A percentile compares a stretch with the other conserved stretches of the same genome.
phyloP scores from a whole-genome alignment of 2,888 invertebrate genomes.

The Hirtodrosophila cameraria region DNA sequence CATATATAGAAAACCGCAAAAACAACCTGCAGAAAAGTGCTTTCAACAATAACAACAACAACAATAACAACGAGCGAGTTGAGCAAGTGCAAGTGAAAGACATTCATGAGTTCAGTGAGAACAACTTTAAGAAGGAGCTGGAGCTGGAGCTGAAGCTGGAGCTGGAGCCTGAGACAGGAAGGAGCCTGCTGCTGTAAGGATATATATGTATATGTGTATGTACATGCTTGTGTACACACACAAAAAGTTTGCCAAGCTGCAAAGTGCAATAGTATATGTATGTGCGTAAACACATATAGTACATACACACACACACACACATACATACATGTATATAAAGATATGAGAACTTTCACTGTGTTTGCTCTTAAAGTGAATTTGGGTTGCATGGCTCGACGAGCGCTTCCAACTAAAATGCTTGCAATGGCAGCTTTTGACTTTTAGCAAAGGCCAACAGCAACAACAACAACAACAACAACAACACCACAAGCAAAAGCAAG shows the following conservation, averaged over 20 bases:
- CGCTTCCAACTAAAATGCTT: constrained; percentile 45
- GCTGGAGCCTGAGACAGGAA: constrained; percentile 1
- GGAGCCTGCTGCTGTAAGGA: constrained; percentile 3
- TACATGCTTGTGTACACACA: too few relatives aligned
- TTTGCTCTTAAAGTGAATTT: constrained; percentile 47
- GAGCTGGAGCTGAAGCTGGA: too few relatives aligned
- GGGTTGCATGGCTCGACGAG: constrained; percentile 45
- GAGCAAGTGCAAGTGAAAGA: constrained; percentile 42
- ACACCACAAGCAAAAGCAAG: constrained; percentile 11
- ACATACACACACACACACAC: not conserved
- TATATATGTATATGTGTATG: too few relatives aligned
- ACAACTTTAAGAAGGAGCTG: constrained; percentile 16
- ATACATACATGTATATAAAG: constrained; percentile 1
- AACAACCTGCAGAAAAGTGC: constrained; percentile 9
- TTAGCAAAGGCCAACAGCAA: constrained; percentile 17
- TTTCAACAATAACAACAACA: constrained; percentile 12
- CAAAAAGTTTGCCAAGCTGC: constrained; percentile 19
- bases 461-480: constrained; percentile 12
- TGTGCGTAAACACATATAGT: constrained; percentile 8
- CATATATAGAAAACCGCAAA: not conserved
- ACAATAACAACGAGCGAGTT: constrained; percentile 4
- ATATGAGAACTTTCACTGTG: constrained; percentile 51
- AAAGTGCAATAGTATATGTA: constrained; percentile 29
- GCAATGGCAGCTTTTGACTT: constrained; percentile 55
- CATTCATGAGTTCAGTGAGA: constrained; percentile 29